Evolutionary conservation across 2,113 vertebrate species (phyloP).

Genomic region (Plectropomus leopardus): DNA sequence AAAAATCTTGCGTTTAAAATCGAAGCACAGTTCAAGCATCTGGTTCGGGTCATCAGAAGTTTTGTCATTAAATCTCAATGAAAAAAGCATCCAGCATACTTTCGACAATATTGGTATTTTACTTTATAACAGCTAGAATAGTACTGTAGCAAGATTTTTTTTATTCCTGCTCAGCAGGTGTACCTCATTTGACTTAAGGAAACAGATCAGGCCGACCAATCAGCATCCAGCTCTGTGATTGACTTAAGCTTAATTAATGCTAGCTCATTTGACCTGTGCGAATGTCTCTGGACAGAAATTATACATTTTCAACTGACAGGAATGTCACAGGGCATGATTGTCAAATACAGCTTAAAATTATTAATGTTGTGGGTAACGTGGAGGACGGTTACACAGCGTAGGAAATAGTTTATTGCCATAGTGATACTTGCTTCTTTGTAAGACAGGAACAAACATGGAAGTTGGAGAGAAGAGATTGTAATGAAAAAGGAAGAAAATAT

Average conservation of each 20-base stretch:
- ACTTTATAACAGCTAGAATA: too few species aligned
- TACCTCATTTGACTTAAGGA: neutral
- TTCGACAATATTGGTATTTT: too few species aligned
- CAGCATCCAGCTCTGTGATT: neutral
- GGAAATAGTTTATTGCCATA: constrained; percentile 3
- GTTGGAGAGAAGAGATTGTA: neutral
- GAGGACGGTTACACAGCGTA: neutral
- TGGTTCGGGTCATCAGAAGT: neutral
- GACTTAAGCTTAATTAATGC: neutral
- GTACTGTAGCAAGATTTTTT: neutral
- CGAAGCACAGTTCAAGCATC: neutral
- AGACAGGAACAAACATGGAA: neutral
- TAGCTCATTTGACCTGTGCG: neutral
- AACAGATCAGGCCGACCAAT: neutral
- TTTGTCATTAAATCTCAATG: constrained; percentile 2
- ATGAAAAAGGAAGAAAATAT: neutral
- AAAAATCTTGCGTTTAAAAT: constrained; percentile 8
- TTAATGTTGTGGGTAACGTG: constrained; percentile 3
- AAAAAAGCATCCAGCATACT: neutral
- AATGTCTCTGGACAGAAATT: constrained; percentile 33
- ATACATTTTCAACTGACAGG: neutral
- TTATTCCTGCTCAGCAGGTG: neutral
- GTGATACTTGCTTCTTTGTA: neutral
- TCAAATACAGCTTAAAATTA: neutral
- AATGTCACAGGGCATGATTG: neutral